Evolutionary conservation across 2,888 invertebrate species (phyloP).

Genomic region (Platerodrilus igneus): DNA sequence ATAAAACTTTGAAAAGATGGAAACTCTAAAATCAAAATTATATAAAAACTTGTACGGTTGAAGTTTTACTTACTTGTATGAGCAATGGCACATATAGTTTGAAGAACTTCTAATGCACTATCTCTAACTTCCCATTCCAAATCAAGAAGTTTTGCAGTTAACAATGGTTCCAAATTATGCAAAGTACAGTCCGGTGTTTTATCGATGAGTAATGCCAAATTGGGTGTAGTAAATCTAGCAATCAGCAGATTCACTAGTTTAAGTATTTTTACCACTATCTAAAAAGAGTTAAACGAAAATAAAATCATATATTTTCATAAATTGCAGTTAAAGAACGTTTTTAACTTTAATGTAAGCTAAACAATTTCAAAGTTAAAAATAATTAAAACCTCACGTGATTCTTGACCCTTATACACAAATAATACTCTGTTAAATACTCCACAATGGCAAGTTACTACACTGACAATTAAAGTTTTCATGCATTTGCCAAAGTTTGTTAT

Average conservation of each 20-base stretch:
- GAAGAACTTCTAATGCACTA: conserved; percentile 67
- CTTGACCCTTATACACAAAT: too few relatives aligned
- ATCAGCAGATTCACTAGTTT: conserved; percentile 66
- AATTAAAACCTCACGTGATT: too few relatives aligned
- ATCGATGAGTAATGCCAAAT: conserved; percentile 68
- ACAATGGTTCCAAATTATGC: conserved; percentile 61
- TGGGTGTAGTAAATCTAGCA: conserved; percentile 71
- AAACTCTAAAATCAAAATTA: conserved; percentile 57
- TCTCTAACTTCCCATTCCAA: conserved; percentile 75
- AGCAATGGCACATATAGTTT: conserved; percentile 65
- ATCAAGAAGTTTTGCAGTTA: conserved; percentile 67
- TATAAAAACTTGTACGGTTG: not conserved
- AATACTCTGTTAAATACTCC: too few relatives aligned
- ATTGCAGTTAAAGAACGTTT: too few relatives aligned
- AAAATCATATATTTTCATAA: too few relatives aligned
- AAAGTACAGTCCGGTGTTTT: conserved; percentile 58
- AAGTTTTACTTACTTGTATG: conserved; percentile 59
- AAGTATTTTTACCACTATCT: conserved; percentile 67
- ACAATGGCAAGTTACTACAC: too few relatives aligned
- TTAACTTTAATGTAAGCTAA: too few relatives aligned
- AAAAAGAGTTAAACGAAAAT: too few relatives aligned
- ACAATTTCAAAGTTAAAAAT: too few relatives aligned
- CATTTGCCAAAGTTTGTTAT: too few relatives aligned
- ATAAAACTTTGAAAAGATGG: conserved; percentile 72
- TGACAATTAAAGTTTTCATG: too few relatives aligned